A percentile compares a stretch with the other conserved stretches of the same genome.
Evolutionary conservation across 2,113 vertebrate genomes (phyloP).

Genomic region (Odobenus rosmarus): DNA sequence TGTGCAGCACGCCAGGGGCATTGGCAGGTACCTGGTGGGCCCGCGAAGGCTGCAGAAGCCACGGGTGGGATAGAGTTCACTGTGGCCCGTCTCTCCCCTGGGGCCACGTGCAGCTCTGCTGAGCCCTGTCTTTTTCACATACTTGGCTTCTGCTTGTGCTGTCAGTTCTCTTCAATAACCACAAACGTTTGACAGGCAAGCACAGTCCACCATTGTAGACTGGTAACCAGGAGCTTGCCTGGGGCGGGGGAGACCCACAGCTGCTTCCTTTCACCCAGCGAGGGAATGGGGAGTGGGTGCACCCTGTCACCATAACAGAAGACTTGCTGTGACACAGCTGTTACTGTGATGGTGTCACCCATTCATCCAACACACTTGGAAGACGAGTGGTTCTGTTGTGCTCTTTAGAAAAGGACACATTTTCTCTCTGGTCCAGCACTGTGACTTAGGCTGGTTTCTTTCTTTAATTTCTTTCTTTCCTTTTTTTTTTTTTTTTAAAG

Average conservation of each 20-base stretch:
- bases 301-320: accelerated
- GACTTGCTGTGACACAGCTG: neutral
- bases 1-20: conserved; percentile 96
- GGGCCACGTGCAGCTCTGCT: neutral
- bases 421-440: neutral
- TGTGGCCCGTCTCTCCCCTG: accelerated
- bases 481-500: neutral
- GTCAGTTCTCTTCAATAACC: accelerated
- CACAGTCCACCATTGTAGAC: accelerated
- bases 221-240: neutral
- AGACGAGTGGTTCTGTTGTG: neutral
- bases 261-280: neutral
- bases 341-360: neutral
- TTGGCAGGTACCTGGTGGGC: conserved; percentile 91
- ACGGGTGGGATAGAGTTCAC: neutral
- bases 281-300: neutral
- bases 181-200: neutral
- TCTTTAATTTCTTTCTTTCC: too few relatives aligned
- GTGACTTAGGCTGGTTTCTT: neutral
- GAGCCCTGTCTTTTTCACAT: neutral
- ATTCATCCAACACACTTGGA: neutral
- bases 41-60: neutral
- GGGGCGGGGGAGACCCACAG: neutral
- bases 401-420: neutral
- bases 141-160: neutral